Base-by-base conservation (phyloP, 2,888 invertebrate genomes). In the Trichacis sp. region DNA sequence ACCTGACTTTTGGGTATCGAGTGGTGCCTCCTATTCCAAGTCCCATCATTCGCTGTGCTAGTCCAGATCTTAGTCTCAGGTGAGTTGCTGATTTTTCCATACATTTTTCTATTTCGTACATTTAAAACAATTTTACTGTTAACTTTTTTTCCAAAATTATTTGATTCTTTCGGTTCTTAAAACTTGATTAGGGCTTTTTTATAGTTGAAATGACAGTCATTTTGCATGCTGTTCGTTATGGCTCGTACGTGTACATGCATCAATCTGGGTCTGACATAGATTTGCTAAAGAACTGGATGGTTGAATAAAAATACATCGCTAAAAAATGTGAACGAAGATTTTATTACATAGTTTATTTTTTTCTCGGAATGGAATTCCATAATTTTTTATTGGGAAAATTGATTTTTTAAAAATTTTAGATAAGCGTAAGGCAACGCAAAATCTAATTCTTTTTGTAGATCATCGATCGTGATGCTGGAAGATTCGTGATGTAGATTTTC, bases 1-100 rank as follows among this genome's bases (percentile, higher is more conserved):
- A n/a, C n/a, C n/a, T n/a, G n/a, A 95, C 96, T 12, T 94, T 98
- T 87, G 97, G 97, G 5, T 99, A 98, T 87, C 90, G 97, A 52
- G 93, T 99, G 45, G 97, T 97, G 3, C 98, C 98, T 9, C 94
- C 96, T 18, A 92, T 93, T 64, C 93, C 94, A 0, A 93, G 92
- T 79, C 93, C 94, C 0, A 90, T 95, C 29, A 89, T 95, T 48
- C 90, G 97, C 53, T 97, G 96, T 84, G 96, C 96, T 29, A 96
- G 96, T 71, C 97, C 97, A 1, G 96, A 96, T 85, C 87, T 95
- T 40, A 95, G 94, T 81, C 88, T 95, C 75, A 95, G 95, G 95
- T 95, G 88, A 84, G 66, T 72, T 24, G 15, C 14, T 20, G 29
- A 9, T 36, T 36, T 36, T n/a, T 36, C 5, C 12, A 11, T n/a